A percentile compares a stretch with the other conserved stretches of the same genome.
Evolutionary conservation across 2,113 vertebrate genomes (phyloP).

Genomic region (Maccullochella peelii): DNA sequence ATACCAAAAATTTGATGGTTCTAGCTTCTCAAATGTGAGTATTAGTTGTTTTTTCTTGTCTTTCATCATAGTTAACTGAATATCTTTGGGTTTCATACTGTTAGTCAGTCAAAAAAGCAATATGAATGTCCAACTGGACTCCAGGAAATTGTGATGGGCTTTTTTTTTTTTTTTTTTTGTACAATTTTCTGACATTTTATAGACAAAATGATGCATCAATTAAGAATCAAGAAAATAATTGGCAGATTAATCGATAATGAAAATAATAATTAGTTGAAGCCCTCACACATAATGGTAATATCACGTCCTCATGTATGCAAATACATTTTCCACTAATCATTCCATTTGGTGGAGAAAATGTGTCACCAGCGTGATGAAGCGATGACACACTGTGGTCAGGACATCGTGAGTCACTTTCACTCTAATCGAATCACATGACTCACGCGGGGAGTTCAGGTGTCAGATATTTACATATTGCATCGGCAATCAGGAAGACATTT

Average conservation of each 20-base stretch:
- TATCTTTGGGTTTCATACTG: neutral
- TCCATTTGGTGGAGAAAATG: constrained; percentile 15
- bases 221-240: neutral
- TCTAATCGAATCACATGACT: constrained; percentile 66
- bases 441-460: constrained; percentile 34
- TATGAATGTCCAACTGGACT: too few relatives aligned
- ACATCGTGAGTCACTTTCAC: constrained; percentile 59
- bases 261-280: neutral
- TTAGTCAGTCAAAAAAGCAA: neutral
- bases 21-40: neutral
- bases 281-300: neutral
- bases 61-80: neutral
- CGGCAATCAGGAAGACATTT: constrained; percentile 13
- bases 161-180: too few relatives aligned
- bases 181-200: neutral
- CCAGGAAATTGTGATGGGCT: neutral
- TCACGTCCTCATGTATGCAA: neutral
- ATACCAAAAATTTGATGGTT: neutral
- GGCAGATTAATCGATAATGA: neutral
- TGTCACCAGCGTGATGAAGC: constrained; percentile 35
- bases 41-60: neutral
- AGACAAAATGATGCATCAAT: neutral
- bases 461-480: constrained; percentile 18
- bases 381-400: constrained; percentile 41
- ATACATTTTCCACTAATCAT: constrained; percentile 10